Base-by-base conservation (phyloP, 2,113 vertebrate species). In the Steatornis caripensis region DNA sequence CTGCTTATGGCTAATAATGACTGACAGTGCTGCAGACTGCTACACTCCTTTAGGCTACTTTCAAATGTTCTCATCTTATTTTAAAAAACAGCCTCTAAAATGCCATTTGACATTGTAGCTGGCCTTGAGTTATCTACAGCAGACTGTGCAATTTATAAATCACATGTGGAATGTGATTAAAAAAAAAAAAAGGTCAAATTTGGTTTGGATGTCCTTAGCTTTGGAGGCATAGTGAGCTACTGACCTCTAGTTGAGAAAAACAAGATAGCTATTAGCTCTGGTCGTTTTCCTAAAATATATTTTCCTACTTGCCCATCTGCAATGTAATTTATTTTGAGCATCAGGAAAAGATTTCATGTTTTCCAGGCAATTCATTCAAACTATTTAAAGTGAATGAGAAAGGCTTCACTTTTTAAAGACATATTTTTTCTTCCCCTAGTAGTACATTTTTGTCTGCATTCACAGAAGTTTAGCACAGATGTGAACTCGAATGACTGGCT, bases 171-270 rank as follows among this genome's bases (percentile, higher is more conserved):
- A 94, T 72, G 43, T 75, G 66, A 86, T 89, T 82, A 19, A 70
- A 79, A 81, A 81, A 60, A 43, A 60, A 57, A 83, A 72, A 85
- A 70, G 15, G 70, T 88, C 60, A 93, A 43, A 55, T 75, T 94
- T 84, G 45, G 24, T 75, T 95, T 83, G n/a, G 51, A 49, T 15
- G 21, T 72, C 66, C 66, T 85, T 80, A 84, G 19, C 39, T 22
- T 78, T 62, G 62, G 86, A 98, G 72, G 37, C 14, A 89, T 51
- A 93, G 85, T 89, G 71, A 98, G 94, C 96, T 97, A 92, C 77
- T 96, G 93, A 96, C 82, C 94, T 94, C 81, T 96, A 89, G 93
- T 70, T 95, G 94, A 97, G 66, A 58, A 96, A 88, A 95, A 92
- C 55, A 94, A 92, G 80, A 92, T 90, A 83, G 92, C 86, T 79